Base-by-base conservation (phyloP, 2,888 invertebrate genomes). In the Eulithis testata region DNA sequence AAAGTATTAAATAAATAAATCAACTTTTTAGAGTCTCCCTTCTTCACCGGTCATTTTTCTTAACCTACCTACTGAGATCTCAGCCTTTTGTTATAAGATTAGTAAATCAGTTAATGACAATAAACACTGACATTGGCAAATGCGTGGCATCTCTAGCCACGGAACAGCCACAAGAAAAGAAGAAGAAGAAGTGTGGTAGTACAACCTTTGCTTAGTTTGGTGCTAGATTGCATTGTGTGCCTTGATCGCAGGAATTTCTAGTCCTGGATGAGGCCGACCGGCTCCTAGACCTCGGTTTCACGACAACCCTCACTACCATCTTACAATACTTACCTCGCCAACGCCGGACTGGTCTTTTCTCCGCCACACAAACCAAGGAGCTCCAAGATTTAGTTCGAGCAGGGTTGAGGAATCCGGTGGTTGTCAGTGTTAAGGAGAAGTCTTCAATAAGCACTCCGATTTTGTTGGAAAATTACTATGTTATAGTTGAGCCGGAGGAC, bases 191-290 rank as follows among this genome's bases (percentile, higher is more conserved):
- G n/a, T n/a, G n/a, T n/a, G n/a, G n/a, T n/a, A n/a, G 21, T 21
- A 21, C 21, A 21, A 21, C 21, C 1, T 21, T 21, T 21, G 21
- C 21, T 21, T 21, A 21, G 21, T 21, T 21, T 21, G 21, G 21
- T 1, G 21, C 21, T 21, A 21, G 21, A 21, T 21, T 21, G 21
- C 21, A 21, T 21, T 21, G 21, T 21, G 21, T 8, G 7, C 21
- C 14, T 56, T 31, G 44, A 7, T 90, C 88, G 37, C 78, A 97
- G 96, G 99, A 99, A 88, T 94, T 99, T 50, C 88, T 99, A 44
- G 95, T 99, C 1, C 93, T 99, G 31, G 99, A 99, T 85, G 99
- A 99, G 94, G 99, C 99, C 0, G 99, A 99, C 87, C 95, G 98
- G 52, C 94, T 99, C 11, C 91, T 99, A 37, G 99, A 99, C 83